Evolutionary conservation across 2,113 vertebrate species (phyloP).

Genomic region (Anthoscopus minutus): DNA sequence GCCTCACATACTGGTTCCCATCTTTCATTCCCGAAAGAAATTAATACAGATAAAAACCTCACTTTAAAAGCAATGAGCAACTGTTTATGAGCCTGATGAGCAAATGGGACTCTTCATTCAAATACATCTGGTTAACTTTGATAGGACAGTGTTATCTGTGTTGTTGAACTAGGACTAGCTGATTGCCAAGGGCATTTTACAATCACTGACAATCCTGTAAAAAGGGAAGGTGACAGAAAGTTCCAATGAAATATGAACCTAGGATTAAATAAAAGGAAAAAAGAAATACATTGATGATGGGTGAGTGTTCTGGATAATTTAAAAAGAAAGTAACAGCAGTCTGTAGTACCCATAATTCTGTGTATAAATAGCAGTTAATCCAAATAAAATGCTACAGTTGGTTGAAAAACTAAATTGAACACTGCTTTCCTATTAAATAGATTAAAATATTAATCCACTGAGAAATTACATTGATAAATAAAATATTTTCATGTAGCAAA

Average conservation of each 20-base stretch:
- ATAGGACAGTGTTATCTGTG: neutral
- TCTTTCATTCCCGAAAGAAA: neutral
- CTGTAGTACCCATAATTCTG: conserved; percentile 18
- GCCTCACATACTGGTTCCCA: neutral
- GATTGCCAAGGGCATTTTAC: conserved; percentile 12
- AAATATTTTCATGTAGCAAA: conserved; percentile 22
- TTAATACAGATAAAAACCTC: neutral
- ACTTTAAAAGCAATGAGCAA: neutral
- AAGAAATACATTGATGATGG: neutral
- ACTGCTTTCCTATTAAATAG: conserved; percentile 36
- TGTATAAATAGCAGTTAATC: conserved; percentile 14
- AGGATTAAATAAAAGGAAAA: neutral
- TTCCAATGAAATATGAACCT: neutral
- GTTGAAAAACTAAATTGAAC: neutral
- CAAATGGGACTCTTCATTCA: neutral
- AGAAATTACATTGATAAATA: conserved; percentile 40
- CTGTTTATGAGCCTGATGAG: neutral
- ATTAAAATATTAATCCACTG: conserved; percentile 28
- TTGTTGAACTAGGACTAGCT: neutral
- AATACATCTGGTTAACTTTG: neutral
- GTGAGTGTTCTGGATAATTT: neutral
- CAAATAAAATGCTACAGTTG: conserved; percentile 25
- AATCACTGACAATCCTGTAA: neutral
- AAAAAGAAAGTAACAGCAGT: neutral
- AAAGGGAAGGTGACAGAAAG: neutral